Evolutionary conservation across 2,797 vertebrate species (phyloP).

Genomic region (Labeo calbasu): DNA sequence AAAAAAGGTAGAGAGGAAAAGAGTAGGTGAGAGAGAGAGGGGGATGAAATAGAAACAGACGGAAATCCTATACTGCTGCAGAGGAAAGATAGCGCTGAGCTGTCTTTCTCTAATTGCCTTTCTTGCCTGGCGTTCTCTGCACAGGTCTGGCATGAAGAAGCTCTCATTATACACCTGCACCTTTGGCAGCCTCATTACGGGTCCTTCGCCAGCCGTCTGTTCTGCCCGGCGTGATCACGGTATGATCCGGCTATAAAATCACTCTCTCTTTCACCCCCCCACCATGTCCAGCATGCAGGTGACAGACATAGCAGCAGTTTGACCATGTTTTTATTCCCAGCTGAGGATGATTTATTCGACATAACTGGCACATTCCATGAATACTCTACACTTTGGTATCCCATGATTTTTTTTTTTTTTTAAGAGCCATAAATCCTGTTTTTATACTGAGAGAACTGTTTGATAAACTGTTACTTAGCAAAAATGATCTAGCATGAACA

Average conservation of each 20-base stretch:
- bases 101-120: slow-evolving; percentile 61
- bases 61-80: slow-evolving; percentile 52
- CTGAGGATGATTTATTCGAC: slow-evolving; percentile 38
- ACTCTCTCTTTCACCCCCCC: slow-evolving; percentile 39
- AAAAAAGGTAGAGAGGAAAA: not conserved
- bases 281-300: slow-evolving; percentile 51
- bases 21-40: not conserved
- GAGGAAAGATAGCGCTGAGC: slow-evolving; percentile 52
- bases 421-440: not conserved
- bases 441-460: not conserved
- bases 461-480: slow-evolving; percentile 1
- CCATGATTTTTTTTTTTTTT: not conserved
- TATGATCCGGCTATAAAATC: slow-evolving; percentile 54
- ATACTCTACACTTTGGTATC: not conserved
- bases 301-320: slow-evolving; percentile 44
- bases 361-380: not conserved
- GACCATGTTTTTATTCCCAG: slow-evolving; percentile 41
- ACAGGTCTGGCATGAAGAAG: slow-evolving; percentile 58
- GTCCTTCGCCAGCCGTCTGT: slow-evolving; percentile 58
- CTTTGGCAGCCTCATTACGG: slow-evolving; percentile 61
- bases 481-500: not conserved
- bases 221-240: slow-evolving; percentile 50
- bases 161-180: slow-evolving; percentile 62
- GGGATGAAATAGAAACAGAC: slow-evolving; percentile 31
- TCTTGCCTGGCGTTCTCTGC: slow-evolving; percentile 57